phyloP scores from a whole-genome alignment of 2,113 vertebrate species.

The Saccopteryx bilineata region DNA sequence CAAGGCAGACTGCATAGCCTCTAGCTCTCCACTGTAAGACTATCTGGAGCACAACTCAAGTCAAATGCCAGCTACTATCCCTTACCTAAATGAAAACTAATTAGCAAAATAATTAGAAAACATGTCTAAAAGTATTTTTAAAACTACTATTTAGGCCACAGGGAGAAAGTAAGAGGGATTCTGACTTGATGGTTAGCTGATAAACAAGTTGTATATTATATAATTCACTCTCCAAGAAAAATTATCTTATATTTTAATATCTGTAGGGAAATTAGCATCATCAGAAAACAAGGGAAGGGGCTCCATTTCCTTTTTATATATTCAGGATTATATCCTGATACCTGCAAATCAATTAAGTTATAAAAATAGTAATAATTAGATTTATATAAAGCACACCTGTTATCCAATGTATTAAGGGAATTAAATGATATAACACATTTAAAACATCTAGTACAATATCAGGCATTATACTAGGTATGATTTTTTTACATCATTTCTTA shows the following conservation, averaged over 20 bases:
- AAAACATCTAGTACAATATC: neutral
- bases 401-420: neutral
- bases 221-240: neutral
- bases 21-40: neutral
- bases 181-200: neutral
- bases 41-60: neutral
- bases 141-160: neutral
- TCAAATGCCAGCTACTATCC: neutral
- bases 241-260: neutral
- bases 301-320: constrained; percentile 31
- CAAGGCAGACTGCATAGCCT: neutral
- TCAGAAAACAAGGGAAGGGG: neutral
- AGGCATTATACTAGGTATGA: neutral
- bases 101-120: constrained; percentile 38
- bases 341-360: constrained; percentile 28
- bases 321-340: constrained; percentile 2
- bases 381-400: neutral
- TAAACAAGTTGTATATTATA: neutral
- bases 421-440: neutral
- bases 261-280: neutral
- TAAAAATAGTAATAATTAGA: constrained; percentile 36
- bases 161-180: neutral
- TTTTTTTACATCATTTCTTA: constrained; percentile 17
- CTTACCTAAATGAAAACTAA: neutral
- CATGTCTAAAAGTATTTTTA: neutral